These are phyloP conservation scores for Rhodinocichla rosea DNA, from an alignment of 2,113 vertebrate species.

Conservation along the genomic window DNA sequence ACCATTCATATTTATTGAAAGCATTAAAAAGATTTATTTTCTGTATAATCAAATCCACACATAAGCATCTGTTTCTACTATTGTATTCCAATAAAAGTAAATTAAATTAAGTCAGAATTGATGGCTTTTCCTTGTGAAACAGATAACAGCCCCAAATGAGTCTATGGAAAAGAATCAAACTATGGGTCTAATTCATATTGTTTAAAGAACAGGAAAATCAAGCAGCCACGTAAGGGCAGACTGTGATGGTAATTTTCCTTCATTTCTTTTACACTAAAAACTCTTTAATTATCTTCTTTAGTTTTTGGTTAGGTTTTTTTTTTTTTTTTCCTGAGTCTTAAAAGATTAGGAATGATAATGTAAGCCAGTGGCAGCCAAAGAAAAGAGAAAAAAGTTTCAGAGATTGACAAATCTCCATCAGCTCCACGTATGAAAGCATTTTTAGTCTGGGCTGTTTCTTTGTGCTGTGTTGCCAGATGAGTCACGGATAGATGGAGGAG, in stretches of 20 bases:
- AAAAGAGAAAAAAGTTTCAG: not conserved
- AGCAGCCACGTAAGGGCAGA: not conserved
- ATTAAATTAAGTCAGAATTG: not conserved
- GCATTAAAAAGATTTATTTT: not conserved
- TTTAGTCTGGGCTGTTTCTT: not conserved
- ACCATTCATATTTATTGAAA: not conserved
- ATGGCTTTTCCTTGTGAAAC: not conserved
- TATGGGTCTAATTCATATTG: not conserved
- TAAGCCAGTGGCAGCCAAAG: not conserved
- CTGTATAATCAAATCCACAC: not conserved
- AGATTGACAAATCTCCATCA: not conserved
- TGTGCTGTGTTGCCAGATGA: not conserved
- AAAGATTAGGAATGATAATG: not conserved
- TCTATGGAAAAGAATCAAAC: not conserved
- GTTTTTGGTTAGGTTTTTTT: not conserved
- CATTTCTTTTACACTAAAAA: not conserved
- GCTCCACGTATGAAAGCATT: not conserved
- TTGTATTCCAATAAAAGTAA: not conserved
- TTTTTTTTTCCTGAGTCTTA: not conserved
- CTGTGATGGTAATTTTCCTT: not conserved
- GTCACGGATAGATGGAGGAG: slow-evolving; percentile 21
- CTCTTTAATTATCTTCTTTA: not conserved
- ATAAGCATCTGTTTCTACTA: not conserved
- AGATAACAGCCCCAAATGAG: not conserved
- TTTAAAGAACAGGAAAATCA: not conserved